phyloP scores from a whole-genome alignment of 1,140 invertebrate genomes.

The Tetramorium alpestre region DNA sequence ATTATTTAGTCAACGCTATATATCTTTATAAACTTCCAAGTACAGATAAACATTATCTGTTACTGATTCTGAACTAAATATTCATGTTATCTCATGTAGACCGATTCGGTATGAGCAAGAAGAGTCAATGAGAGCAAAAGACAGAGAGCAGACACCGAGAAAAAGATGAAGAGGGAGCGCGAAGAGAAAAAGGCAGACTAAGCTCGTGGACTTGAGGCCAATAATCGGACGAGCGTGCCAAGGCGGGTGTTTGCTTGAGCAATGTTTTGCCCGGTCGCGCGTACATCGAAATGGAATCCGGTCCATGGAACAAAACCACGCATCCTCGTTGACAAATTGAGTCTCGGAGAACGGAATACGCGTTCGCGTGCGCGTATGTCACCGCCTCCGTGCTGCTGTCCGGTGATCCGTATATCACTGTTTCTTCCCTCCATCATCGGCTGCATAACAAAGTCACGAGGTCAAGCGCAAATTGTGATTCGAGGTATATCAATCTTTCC shows the following conservation, averaged over 20 bases:
- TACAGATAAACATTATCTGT: neutral
- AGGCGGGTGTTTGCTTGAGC: conserved; percentile 64
- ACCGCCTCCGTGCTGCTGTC: conserved; percentile 13
- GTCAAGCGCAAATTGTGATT: neutral
- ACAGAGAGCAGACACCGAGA: conserved; percentile 13
- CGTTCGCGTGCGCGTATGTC: conserved; percentile 69
- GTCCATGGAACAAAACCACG: conserved; percentile 80
- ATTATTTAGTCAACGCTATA: neutral
- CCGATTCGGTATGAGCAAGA: neutral
- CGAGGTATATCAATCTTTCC: neutral
- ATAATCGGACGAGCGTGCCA: conserved; percentile 77
- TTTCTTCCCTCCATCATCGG: neutral
- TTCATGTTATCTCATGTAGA: neutral
- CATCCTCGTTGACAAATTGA: conserved; percentile 82
- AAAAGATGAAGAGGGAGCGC: conserved; percentile 24
- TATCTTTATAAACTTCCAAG: neutral
- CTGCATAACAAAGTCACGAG: neutral
- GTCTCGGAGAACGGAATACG: conserved; percentile 69
- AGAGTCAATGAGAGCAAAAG: conserved; percentile 17
- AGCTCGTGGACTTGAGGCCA: conserved; percentile 58
- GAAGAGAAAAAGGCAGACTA: neutral
- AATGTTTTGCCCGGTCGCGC: conserved; percentile 76
- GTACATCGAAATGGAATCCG: conserved; percentile 81
- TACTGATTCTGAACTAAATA: neutral
- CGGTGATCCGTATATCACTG: conserved; percentile 32